Conservation (phyloP, 2,888 invertebrate species). For the Noctuana brunneofusca region DNA sequence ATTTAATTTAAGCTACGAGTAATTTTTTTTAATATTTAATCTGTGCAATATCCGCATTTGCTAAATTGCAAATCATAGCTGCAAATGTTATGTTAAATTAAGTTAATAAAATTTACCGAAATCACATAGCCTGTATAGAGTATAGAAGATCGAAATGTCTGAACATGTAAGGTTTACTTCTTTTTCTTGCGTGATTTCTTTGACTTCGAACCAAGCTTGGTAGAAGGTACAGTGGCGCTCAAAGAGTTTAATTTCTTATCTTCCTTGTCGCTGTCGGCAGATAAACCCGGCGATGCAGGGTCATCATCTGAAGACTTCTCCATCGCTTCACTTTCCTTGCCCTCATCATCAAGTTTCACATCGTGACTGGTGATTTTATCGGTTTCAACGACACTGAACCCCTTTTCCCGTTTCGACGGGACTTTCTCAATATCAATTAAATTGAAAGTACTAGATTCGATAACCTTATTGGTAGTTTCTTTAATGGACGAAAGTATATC, state of each 20-base stretch:
- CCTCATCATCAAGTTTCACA: slow-evolving; percentile 67
- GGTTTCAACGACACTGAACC: slow-evolving; percentile 69
- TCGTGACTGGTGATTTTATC: slow-evolving; percentile 71
- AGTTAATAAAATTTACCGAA: slow-evolving; percentile 39
- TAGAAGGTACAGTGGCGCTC: slow-evolving; percentile 59
- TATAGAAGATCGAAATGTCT: slow-evolving; percentile 50
- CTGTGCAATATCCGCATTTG: slow-evolving; percentile 61
- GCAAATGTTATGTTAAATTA: slow-evolving; percentile 50
- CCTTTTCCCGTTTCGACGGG: slow-evolving; percentile 65
- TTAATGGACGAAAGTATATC: slow-evolving; percentile 73
- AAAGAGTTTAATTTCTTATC: slow-evolving; percentile 69
- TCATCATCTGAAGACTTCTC: slow-evolving; percentile 84
- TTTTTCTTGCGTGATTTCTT: slow-evolving; percentile 85
- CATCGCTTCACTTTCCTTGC: slow-evolving; percentile 59
- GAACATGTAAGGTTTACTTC: slow-evolving; percentile 80
- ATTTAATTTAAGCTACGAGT: slow-evolving; percentile 33
- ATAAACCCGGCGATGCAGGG: slow-evolving; percentile 74
- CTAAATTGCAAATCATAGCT: slow-evolving; percentile 61
- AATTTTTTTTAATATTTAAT: slow-evolving; percentile 63
- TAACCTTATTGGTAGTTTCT: slow-evolving; percentile 61
- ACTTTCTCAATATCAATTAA: slow-evolving; percentile 73
- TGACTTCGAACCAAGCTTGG: slow-evolving; percentile 71
- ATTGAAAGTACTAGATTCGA: slow-evolving; percentile 69
- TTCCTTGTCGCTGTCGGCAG: slow-evolving; percentile 82
- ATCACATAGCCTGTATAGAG: slow-evolving; percentile 47